Evolutionary conservation across 1,140 invertebrate species (phyloP), one percentile per base, ranked within the genome.

Genomic region (Drosophila arizonae): DNA sequence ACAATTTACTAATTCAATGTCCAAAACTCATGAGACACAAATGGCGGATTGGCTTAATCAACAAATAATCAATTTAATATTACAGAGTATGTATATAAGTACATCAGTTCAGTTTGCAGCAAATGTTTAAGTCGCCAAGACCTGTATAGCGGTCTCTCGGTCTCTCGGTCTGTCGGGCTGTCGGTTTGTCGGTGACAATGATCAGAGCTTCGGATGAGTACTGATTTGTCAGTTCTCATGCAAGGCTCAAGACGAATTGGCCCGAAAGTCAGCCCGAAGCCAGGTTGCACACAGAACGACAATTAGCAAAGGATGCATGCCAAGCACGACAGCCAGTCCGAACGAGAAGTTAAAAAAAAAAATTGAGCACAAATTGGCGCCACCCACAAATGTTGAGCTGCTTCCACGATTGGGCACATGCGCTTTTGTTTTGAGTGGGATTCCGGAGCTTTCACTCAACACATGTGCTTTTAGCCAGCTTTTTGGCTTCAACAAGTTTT

Each of bases 301-400:
- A 54, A 61, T 46, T 24, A 43, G 28, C 30, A 58, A 48, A 39
- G 45, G 43, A 15, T 65, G 46, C 50, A 15, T 17, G 17, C 30
- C n/a, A 33, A 65, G 3, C 61, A 45, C 46, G 68, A 58, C 54
- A 51, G 43, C 52, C 57, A 69, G 66, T 61, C 48, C 58, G 58
- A 70, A 26, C n/a, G 21, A 52, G 45, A 70, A 11, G 58, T 43
- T 51, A 36, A 64, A 52, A 58, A 46, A 70, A 73, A 74, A 74
- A 52, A 57, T 61, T 60, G 68, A 79, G 60, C 33, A 50, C 13
- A 54, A 71, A 71, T 87, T 87, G 76, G 84, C 79, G 57, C 82
- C 84, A 87, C 84, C 82, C 82, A 81, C 82, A 81, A 72, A 81
- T 57, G 39, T 52, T 71, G 82, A 76, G 65, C 39, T 8, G 0